Evolutionary conservation across 2,113 vertebrate genomes (phyloP).

Genomic region (Penelope pileata): DNA sequence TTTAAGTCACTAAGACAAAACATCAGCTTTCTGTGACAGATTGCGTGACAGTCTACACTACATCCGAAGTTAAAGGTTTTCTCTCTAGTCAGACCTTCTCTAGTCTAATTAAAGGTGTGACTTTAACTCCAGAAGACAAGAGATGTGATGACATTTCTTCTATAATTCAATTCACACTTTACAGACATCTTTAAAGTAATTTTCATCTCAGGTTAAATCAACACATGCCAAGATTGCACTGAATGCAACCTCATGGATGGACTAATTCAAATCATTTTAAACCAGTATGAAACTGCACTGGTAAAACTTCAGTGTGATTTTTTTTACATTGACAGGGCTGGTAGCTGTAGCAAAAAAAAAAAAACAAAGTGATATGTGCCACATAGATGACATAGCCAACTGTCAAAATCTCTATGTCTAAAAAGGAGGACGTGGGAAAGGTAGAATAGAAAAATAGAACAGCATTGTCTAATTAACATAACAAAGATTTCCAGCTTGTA

Average conservation of each 20-base stretch:
- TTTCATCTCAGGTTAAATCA: not conserved
- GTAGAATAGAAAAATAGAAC: not conserved
- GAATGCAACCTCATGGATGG: not conserved
- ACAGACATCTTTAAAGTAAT: not conserved
- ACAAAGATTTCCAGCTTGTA: not conserved
- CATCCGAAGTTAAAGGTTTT: not conserved
- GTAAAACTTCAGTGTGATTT: not conserved
- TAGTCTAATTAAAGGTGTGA: constrained; percentile 13
- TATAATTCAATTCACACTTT: not conserved
- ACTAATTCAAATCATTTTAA: not conserved
- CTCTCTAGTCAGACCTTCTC: not conserved
- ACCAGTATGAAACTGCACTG: not conserved
- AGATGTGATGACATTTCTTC: not conserved
- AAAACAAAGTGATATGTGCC: not conserved
- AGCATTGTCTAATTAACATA: not conserved
- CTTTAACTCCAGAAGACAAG: not conserved
- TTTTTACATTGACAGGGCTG: not conserved
- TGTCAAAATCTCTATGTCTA: not conserved
- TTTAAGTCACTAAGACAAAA: not conserved
- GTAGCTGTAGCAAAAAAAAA: not conserved
- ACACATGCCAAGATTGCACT: not conserved
- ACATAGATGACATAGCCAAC: not conserved
- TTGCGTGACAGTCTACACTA: not conserved
- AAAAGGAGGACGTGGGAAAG: not conserved
- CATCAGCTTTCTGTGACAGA: not conserved